Conservation (phyloP, 2,113 vertebrate species). For the Ibidorhyncha struthersii region DNA sequence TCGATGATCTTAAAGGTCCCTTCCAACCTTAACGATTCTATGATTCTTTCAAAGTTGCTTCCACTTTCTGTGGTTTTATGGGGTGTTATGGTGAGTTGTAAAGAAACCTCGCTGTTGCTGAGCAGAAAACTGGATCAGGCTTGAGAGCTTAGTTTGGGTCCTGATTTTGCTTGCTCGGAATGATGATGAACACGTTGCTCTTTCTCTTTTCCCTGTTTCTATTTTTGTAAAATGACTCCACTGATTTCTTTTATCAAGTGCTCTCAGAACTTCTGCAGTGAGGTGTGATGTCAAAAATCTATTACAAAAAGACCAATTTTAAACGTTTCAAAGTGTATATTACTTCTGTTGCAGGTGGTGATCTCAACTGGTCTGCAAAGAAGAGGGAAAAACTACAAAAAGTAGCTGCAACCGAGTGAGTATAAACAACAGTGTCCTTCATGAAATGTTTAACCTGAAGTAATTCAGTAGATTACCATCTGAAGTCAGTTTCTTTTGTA, state of each 20-base stretch:
- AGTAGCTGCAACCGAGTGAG: conserved; percentile 84
- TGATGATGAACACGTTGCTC: fast-evolving
- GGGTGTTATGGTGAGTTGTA: not conserved
- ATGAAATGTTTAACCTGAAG: not conserved
- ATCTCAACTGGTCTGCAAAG: conserved; percentile 87
- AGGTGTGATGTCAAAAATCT: fast-evolving
- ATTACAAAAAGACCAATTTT: fast-evolving
- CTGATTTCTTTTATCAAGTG: not conserved
- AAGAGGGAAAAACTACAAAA: conserved; percentile 83
- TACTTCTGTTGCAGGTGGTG: conserved; percentile 80
- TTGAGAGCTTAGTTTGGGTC: not conserved
- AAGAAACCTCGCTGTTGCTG: not conserved
- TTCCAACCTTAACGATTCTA: no score
- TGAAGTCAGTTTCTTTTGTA: not conserved
- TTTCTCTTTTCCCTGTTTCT: fast-evolving
- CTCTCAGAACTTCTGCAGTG: not conserved
- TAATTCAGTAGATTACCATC: not conserved
- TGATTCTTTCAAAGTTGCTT: not conserved
- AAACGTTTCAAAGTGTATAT: fast-evolving
- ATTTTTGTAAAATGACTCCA: fast-evolving
- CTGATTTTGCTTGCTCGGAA: not conserved
- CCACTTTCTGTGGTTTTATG: not conserved
- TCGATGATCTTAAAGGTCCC: no score
- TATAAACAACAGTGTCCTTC: not conserved
- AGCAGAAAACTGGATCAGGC: not conserved